These are phyloP conservation scores for Tamandua tetradactyla DNA, from an alignment of 2,797 vertebrate species.

Conservation along the genomic window DNA sequence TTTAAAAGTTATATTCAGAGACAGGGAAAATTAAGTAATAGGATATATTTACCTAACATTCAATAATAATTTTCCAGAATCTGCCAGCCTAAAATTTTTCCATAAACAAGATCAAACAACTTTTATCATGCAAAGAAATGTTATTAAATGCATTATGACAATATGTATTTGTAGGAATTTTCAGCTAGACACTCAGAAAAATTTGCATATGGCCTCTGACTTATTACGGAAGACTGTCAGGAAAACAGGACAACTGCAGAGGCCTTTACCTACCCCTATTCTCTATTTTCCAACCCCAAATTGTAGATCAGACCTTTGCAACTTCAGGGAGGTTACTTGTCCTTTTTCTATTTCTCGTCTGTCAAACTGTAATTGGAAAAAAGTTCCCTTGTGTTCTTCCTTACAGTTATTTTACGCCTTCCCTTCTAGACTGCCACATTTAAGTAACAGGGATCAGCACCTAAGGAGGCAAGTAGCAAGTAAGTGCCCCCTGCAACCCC, in stretches of 20 bases:
- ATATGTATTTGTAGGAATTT: background rate
- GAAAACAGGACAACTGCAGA: background rate
- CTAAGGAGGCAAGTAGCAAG: background rate
- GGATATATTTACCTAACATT: background rate
- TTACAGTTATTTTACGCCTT: background rate
- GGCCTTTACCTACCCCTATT: background rate
- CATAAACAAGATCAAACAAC: background rate
- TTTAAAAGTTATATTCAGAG: background rate
- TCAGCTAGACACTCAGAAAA: background rate
- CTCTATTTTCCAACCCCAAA: background rate
- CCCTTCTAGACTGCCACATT: background rate
- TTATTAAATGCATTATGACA: background rate
- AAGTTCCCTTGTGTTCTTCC: background rate
- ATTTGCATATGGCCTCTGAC: background rate
- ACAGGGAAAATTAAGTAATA: background rate
- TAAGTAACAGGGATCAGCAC: background rate
- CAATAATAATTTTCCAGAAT: background rate
- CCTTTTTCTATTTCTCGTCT: background rate
- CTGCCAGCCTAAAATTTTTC: background rate
- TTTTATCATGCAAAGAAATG: background rate
- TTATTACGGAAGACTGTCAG: background rate
- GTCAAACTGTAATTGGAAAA: background rate
- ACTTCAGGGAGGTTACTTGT: background rate
- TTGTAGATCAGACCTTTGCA: background rate
- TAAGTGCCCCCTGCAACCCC: rapidly evolving